Percentiles rank a stretch among this genome's conserved stretches.
These are phyloP conservation scores for Cinclus cinclus DNA, from an alignment of 2,113 vertebrate species.

Conservation along the genomic window DNA sequence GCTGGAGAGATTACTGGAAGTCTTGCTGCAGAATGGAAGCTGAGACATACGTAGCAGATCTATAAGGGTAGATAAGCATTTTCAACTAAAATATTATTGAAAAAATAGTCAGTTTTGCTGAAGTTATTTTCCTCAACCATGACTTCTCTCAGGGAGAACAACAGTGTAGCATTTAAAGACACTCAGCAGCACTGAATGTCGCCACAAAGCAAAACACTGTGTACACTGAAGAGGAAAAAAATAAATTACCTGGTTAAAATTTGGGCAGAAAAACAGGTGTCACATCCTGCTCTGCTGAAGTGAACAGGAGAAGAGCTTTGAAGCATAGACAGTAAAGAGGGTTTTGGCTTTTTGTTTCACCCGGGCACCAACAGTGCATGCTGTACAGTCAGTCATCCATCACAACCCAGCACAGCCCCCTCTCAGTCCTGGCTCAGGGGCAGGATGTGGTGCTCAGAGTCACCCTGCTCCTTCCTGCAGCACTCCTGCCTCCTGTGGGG, in stretches of 20 bases:
- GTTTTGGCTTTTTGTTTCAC: background rate
- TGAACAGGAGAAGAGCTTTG: background rate
- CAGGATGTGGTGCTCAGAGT: accelerated
- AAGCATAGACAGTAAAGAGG: background rate
- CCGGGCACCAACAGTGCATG: background rate
- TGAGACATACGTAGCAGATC: background rate
- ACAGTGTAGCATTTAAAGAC: background rate
- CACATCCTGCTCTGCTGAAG: background rate
- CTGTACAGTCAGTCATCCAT: accelerated
- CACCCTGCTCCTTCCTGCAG: background rate
- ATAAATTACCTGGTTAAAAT: background rate
- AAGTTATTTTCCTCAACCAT: background rate
- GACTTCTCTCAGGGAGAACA: background rate
- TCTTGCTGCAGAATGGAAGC: background rate
- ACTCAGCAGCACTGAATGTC: background rate
- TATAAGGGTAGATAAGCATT: background rate
- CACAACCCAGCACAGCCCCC: background rate
- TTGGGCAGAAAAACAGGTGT: background rate
- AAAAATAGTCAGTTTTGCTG: background rate
- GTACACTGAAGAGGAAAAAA: background rate
- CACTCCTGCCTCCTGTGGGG: accelerated
- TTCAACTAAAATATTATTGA: background rate
- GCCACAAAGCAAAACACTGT: background rate
- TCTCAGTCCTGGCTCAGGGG: background rate
- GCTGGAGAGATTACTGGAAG: background rate